These are phyloP conservation scores for Listrodromus nycthemerus DNA, from an alignment of 2,888 invertebrate species.

Conservation along the genomic window DNA sequence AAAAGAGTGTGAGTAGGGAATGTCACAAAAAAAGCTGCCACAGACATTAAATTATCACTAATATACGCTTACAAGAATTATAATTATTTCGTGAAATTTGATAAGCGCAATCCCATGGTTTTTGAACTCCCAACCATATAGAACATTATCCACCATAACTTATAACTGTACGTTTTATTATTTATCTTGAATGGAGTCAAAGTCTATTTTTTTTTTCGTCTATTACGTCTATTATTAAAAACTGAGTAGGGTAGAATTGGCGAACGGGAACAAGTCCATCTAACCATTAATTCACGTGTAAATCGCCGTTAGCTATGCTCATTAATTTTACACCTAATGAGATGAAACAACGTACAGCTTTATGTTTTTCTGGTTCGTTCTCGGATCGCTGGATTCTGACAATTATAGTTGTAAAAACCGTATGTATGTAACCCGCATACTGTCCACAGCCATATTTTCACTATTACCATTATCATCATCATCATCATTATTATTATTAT, in stretches of 20 bases:
- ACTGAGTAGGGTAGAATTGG: no score
- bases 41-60: background rate
- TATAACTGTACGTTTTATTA: no score
- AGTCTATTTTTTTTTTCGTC: no score
- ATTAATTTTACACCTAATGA: background rate
- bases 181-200: no score
- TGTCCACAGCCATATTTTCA: background rate
- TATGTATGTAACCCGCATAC: slow-evolving; percentile 31
- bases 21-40: background rate
- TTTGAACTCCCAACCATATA: no score
- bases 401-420: slow-evolving; percentile 67
- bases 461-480: background rate
- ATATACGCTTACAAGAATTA: no score
- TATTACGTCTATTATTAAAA: no score
- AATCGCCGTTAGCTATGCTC: background rate
- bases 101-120: no score
- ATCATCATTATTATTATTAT: background rate
- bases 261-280: no score
- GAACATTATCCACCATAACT: no score
- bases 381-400: slow-evolving; percentile 70
- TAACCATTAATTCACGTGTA: no score
- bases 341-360: background rate
- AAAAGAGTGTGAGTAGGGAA: background rate
- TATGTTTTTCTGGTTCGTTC: slow-evolving; percentile 50
- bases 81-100: no score